Base-by-base conservation (phyloP, 2,797 vertebrate genomes). In the Arnoldichthys spilopterus region DNA sequence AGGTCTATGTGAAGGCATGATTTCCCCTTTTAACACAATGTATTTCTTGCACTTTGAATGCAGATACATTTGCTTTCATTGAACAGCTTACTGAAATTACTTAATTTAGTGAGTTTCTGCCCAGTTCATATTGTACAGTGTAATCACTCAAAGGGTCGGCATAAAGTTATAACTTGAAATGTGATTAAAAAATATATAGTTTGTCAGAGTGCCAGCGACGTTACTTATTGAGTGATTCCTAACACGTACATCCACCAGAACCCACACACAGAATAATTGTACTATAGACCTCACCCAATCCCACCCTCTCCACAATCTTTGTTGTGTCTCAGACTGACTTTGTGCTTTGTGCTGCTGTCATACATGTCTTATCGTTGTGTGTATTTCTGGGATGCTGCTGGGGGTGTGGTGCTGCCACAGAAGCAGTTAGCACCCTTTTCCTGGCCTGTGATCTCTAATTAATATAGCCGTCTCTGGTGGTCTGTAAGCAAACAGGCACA, bases 301-400 rank as follows among this genome's bases (percentile, higher is more conserved):
- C 61, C 32, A 63, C 28, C 61, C 61, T 63, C 32, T 4, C 32
- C 20, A 63, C 32, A n/a, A 22, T 63, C 18, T n/a, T 12, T 63
- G 61, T 63, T 63, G 20, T 63, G 61, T 63, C 61, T 63, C 28
- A 34, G 61, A 63, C 37, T 63, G 61, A 6, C 30, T 34, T 37
- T 63, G 61, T 20, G 61, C 61, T 63, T 63, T 63, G 30, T 63
- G 26, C 56, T 56, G 54, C n/a, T 58, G 24, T 58, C 54, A 58
- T 58, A 15, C n/a, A 15, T 58, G 54, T 30, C 56, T 59, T 30
- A 59, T 16, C 26, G 15, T 59, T 9, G 24, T 24, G 9, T 64
- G 34, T 24, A 13, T 40, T 40, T 78, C 84, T 84, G 84, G 85
- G 88, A 89, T 83, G 81, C 83, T 89, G 83, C 79, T 88, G 32